Conservation (phyloP, 2,113 vertebrate genomes). For the Eubucco bourcierii region DNA sequence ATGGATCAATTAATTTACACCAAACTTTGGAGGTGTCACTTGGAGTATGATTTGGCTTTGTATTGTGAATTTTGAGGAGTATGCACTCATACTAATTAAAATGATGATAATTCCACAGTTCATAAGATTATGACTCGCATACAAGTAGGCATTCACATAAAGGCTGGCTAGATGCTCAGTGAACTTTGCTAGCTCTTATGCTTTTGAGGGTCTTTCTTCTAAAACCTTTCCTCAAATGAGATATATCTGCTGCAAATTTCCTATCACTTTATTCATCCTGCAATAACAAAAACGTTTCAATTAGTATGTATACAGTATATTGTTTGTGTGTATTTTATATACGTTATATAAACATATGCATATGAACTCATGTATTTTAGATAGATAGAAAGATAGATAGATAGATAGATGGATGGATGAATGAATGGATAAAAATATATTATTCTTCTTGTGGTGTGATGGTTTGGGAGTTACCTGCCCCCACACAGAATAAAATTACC, state of each 20-base stretch:
- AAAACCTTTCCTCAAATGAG: not conserved
- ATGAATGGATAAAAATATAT: not conserved
- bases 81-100: not conserved
- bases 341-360: not conserved
- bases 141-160: not conserved
- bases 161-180: not conserved
- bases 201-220: not conserved
- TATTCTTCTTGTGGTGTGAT: not conserved
- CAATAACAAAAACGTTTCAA: not conserved
- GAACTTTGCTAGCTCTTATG: not conserved
- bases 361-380: not conserved
- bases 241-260: not conserved
- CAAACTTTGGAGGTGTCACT: not conserved
- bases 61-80: not conserved
- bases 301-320: not conserved
- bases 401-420: not conserved
- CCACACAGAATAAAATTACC: too few species aligned
- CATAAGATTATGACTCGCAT: not conserved
- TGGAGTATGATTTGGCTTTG: not conserved
- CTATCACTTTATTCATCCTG: not conserved
- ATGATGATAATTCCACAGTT: not conserved
- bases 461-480: too few species aligned
- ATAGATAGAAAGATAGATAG: not conserved
- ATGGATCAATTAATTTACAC: not conserved
- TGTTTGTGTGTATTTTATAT: not conserved